Conservation (phyloP, 2,797 vertebrate species). For the Esox masquinongy region DNA sequence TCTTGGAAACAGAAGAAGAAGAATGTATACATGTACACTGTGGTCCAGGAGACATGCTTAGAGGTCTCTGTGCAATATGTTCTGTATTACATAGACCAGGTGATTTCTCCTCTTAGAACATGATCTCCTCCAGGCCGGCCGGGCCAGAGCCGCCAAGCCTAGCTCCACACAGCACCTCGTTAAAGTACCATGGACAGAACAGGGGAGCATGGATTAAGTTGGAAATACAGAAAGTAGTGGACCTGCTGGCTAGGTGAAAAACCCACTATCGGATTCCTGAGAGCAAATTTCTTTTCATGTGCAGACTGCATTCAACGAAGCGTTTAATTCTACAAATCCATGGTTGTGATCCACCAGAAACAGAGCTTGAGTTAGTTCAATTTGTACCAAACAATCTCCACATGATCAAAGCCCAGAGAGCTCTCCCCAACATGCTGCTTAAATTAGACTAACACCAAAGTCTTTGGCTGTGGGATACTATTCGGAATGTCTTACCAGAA, state of each 20-base stretch:
- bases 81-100: conserved; percentile 93
- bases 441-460: conserved; percentile 99
- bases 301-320: conserved; percentile 96
- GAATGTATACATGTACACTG: conserved; percentile 69
- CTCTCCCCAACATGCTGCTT: conserved; percentile 99
- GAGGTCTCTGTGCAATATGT: conserved; percentile 83
- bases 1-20: conserved; percentile 44
- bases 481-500: conserved; percentile 99
- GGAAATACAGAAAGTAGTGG: conserved; percentile 90
- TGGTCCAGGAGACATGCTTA: conserved; percentile 78
- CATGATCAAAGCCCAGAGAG: conserved; percentile 97
- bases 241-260: conserved; percentile 98
- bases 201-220: conserved; percentile 94
- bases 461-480: conserved; percentile 98
- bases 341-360: conserved; percentile 98
- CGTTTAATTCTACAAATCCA: conserved; percentile 99
- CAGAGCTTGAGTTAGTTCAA: conserved; percentile 98
- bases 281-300: conserved; percentile 94
- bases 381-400: conserved; percentile 99
- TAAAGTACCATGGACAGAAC: conserved; percentile 81
- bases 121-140: conserved; percentile 88
- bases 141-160: conserved; percentile 11
- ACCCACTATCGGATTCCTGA: conserved; percentile 92
- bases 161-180: conserved; percentile 67
- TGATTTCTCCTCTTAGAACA: conserved; percentile 87